These are phyloP conservation scores for Imbricaverruca yamaguchii DNA, from an alignment of 2,888 invertebrate species.

Conservation along the genomic window DNA sequence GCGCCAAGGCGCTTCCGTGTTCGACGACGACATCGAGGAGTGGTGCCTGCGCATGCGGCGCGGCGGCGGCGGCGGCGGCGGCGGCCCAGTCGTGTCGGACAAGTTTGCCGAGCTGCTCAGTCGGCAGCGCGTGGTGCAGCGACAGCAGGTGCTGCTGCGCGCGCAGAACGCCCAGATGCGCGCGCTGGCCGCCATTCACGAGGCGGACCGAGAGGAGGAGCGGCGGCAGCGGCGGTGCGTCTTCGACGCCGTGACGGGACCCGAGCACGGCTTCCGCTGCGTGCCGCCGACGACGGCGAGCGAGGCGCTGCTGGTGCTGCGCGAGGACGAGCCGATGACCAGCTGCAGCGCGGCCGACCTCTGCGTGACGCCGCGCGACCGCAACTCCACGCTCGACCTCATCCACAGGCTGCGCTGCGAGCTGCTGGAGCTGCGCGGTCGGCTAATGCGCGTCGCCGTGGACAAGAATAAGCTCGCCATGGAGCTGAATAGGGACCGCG, in stretches of 20 bases:
- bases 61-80: neutral
- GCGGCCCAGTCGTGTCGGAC: neutral
- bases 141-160: neutral
- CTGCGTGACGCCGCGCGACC: neutral
- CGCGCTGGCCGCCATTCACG: neutral
- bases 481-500: neutral
- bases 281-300: neutral
- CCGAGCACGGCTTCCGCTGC: neutral
- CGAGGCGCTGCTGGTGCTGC: neutral
- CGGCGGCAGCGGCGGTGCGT: neutral
- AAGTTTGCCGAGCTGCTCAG: neutral
- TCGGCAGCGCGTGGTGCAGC: neutral
- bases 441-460: neutral
- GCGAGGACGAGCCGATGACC: neutral
- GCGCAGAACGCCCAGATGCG: neutral
- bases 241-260: too few relatives aligned
- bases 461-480: neutral
- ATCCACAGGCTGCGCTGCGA: constrained; percentile 3
- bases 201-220: neutral
- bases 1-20: neutral
- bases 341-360: neutral
- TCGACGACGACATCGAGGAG: constrained; percentile 12
- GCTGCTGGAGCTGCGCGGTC: constrained; percentile 9
- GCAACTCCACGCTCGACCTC: neutral
- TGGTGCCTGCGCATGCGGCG: neutral